Evolutionary conservation across 2,113 vertebrate species (phyloP).

Genomic region (Lophura nycthemera): DNA sequence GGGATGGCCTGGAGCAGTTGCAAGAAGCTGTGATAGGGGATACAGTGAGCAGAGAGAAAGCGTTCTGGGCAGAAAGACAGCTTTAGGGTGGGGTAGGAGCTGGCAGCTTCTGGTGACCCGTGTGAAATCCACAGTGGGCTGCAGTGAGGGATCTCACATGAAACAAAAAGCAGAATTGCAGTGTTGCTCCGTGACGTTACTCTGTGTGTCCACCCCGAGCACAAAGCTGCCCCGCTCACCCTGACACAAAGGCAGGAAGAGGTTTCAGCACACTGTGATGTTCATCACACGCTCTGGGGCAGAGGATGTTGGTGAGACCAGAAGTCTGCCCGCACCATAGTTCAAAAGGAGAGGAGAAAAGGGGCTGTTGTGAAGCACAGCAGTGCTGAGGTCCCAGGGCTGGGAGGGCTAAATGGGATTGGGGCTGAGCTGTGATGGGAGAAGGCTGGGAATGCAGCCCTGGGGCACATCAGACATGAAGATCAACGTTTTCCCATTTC

Average conservation of each 20-base stretch:
- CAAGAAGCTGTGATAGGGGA: not conserved
- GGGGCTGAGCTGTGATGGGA: not conserved
- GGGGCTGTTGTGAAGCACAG: not conserved
- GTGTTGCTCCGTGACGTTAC: rapidly evolving
- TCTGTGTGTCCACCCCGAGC: not conserved
- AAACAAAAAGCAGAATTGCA: not conserved
- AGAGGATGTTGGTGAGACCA: not conserved
- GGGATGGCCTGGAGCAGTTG: not conserved
- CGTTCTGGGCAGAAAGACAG: not conserved
- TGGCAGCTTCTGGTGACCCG: not conserved
- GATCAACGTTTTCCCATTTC: not conserved
- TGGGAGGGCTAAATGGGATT: not conserved
- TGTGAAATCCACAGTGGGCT: not conserved
- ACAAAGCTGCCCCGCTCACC: rapidly evolving
- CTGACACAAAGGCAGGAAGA: not conserved
- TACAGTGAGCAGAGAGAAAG: not conserved
- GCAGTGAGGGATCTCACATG: not conserved
- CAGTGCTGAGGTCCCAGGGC: not conserved
- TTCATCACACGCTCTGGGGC: rapidly evolving
- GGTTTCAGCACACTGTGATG: rapidly evolving
- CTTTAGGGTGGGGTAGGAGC: not conserved
- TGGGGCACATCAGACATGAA: not conserved
- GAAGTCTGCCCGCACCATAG: rapidly evolving
- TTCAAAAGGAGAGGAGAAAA: not conserved
- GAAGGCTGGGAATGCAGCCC: not conserved